Evolutionary conservation across 2,888 invertebrate species (phyloP), one percentile per base, ranked within the genome.

Genomic region (Volucella inflata): DNA sequence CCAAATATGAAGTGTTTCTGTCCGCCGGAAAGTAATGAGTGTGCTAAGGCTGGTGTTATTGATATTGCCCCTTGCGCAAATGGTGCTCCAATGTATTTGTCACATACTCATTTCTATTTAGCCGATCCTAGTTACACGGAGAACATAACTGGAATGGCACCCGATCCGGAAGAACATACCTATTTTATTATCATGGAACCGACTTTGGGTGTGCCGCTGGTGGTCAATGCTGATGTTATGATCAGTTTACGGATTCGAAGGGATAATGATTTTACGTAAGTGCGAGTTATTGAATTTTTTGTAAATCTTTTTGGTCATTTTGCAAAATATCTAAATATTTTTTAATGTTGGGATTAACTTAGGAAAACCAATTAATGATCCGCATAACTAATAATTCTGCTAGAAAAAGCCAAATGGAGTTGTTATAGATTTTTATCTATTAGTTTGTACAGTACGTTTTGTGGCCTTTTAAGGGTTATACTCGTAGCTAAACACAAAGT

Each of bases 41-140:
- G 94, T 89, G 89, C 94, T 0, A 88, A 88, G 75, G 88, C 90
- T 82, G 97, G 97, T 8, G 94, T 95, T 0, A 92, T 96, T 21
- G 95, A 96, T 91, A 94, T 95, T 87, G 95, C 96, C 0, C 91
- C 92, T 14, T 96, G 96, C 89, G 94, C 95, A 76, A 95, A 92
- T 91, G 95, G 95, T n/a, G 96, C 96, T 4, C 97, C 97, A 0
- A 95, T 95, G 38, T 96, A 95, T 91, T 93, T 97, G 57, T 95
- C 96, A 0, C 94, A 95, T 89, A 97, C 97, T 1, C 97, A 97
- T 91, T 97, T 97, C 92, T 94, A 95, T 87, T 91, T 95, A 89
- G 94, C 95, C 0, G 96, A 97, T 91, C 93, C 94, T 0, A 92
- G 92, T 88, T 97, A 96, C 88, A 90, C 93, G 11, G 89, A 93